Conservation (phyloP, 1,140 invertebrate species). For the Papilio helenus region DNA sequence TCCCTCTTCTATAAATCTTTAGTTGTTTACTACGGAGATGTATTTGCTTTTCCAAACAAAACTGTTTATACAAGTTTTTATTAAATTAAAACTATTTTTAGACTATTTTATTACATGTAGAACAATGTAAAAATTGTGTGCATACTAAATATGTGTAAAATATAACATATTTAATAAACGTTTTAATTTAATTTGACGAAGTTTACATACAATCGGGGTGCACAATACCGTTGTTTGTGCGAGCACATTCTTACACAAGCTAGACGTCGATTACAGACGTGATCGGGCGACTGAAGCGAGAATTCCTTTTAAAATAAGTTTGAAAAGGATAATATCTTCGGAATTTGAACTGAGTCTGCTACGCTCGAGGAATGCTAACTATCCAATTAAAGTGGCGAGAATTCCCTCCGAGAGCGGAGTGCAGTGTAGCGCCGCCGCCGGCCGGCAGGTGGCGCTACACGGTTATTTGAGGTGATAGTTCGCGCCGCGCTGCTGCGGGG, state of each 20-base stretch:
- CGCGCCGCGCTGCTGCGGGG: background rate
- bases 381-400: constrained; percentile 28
- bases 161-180: background rate
- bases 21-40: background rate
- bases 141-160: too few species aligned
- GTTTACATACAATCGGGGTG: background rate
- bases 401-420: background rate
- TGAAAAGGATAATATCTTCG: constrained; percentile 30
- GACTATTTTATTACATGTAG: too few species aligned
- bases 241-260: background rate
- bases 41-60: background rate
- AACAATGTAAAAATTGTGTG: too few species aligned
- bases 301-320: constrained; percentile 33
- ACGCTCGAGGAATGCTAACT: constrained; percentile 17
- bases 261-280: constrained; percentile 18
- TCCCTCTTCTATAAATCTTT: background rate
- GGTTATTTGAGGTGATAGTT: constrained; percentile 7
- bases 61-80: background rate
- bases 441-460: background rate
- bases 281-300: constrained; percentile 8
- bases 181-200: background rate
- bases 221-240: background rate
- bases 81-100: background rate
- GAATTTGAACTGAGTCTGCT: constrained; percentile 1
- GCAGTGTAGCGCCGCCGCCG: background rate